Evolutionary conservation across 2,797 vertebrate genomes (phyloP).

Genomic region (Aphelocoma californica): DNA sequence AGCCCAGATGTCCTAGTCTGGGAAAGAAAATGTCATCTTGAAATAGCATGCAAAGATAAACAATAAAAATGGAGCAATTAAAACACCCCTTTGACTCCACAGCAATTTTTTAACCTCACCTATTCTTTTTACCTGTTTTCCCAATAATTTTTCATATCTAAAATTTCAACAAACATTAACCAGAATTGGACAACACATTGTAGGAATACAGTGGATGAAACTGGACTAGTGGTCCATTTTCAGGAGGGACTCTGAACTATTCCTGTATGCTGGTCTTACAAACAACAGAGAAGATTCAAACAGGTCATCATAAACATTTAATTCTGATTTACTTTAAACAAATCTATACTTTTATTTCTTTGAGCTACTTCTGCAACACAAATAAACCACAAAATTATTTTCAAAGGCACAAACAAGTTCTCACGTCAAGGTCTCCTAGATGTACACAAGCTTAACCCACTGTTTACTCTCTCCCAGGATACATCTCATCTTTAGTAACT

Average conservation of each 20-base stretch:
- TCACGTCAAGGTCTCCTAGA: neutral
- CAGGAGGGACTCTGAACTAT: neutral
- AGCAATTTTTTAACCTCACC: neutral
- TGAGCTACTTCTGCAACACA: neutral
- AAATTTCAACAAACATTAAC: neutral
- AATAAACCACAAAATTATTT: neutral
- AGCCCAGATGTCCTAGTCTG: neutral
- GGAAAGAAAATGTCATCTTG: neutral
- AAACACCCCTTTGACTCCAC: neutral
- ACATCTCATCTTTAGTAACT: neutral
- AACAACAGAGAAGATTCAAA: neutral
- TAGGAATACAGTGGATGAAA: neutral
- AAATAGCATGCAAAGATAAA: neutral
- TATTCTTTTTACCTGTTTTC: neutral
- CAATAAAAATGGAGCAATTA: neutral
- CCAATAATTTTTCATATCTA: neutral
- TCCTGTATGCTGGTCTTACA: neutral
- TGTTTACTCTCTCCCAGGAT: neutral
- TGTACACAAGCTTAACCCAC: neutral
- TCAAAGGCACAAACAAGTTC: neutral
- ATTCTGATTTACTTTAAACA: neutral
- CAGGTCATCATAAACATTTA: neutral
- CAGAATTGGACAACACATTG: neutral
- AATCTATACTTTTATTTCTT: neutral
- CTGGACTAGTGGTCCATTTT: neutral